phyloP scores from a whole-genome alignment of 2,888 invertebrate genomes.

The Gasteruption jaculator region DNA sequence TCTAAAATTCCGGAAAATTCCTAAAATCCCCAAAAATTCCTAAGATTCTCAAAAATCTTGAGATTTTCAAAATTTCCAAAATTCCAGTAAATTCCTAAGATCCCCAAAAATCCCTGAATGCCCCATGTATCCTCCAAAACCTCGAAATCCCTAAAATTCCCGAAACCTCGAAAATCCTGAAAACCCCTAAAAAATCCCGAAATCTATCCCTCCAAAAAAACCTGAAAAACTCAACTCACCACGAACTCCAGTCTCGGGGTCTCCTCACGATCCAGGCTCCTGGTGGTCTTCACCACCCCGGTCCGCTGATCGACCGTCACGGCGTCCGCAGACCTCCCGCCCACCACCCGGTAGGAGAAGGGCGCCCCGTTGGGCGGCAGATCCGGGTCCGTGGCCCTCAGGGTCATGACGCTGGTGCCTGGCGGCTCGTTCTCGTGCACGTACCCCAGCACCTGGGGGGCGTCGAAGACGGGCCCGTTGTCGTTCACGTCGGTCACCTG shows the following conservation, averaged over 20 bases:
- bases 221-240: conserved; percentile 39
- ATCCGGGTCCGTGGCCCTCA: conserved; percentile 87
- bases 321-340: conserved; percentile 72
- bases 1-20: too few relatives aligned
- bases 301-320: conserved; percentile 76
- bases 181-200: too few relatives aligned
- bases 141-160: too few relatives aligned
- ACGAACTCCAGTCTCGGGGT: conserved; percentile 70
- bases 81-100: too few relatives aligned
- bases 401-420: conserved; percentile 75
- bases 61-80: too few relatives aligned
- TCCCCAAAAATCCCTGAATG: too few relatives aligned
- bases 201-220: too few relatives aligned
- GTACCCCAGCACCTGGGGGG: conserved; percentile 67
- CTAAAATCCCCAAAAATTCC: too few relatives aligned
- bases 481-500: conserved; percentile 85
- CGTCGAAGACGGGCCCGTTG: conserved; percentile 81
- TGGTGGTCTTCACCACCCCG: conserved; percentile 75
- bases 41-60: too few relatives aligned
- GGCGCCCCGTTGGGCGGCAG: conserved; percentile 87
- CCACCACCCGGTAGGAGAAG: conserved; percentile 75
- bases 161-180: too few relatives aligned
- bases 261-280: conserved; percentile 76
- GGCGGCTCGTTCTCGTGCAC: conserved; percentile 84
- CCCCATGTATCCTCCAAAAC: too few relatives aligned